phyloP scores from a whole-genome alignment of 2,113 vertebrate species.

The Thamnaconus septentrionalis region DNA sequence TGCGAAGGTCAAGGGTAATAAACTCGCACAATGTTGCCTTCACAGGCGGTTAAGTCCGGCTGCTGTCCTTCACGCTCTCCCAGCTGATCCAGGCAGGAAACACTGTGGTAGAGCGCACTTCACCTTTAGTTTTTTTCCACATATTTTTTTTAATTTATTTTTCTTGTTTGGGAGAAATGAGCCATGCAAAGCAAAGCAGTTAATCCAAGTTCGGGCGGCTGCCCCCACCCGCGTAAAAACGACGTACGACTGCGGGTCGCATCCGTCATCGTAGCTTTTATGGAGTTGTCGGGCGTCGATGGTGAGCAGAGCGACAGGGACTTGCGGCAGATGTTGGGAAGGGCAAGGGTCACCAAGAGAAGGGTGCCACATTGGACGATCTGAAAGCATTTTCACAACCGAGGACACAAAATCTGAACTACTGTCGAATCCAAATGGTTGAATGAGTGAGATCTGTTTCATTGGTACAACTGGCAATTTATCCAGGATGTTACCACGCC shows the following conservation, averaged over 20 bases:
- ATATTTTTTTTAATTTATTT: no score
- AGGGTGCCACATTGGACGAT: no score
- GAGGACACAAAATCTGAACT: no score
- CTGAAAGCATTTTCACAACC: no score
- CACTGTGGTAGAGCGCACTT: not conserved
- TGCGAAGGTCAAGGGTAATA: slow-evolving; percentile 64
- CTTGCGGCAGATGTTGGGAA: no score
- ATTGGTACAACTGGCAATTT: no score
- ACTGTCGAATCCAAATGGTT: no score
- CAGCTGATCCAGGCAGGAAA: slow-evolving; percentile 18
- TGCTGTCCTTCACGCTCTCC: slow-evolving; percentile 50
- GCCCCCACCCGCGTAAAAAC: slow-evolving; percentile 16
- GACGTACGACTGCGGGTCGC: slow-evolving; percentile 31
- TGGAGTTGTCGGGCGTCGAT: slow-evolving; percentile 24
- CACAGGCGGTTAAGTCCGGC: slow-evolving; percentile 56
- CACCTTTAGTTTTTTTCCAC: not conserved
- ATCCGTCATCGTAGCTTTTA: slow-evolving; percentile 17
- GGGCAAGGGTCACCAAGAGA: no score
- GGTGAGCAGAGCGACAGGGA: no score
- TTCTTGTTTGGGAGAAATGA: slow-evolving; percentile 23
- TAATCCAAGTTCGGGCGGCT: slow-evolving; percentile 38
- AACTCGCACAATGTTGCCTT: slow-evolving; percentile 63
- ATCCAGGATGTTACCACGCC: no score
- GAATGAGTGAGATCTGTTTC: no score
- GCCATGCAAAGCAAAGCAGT: slow-evolving; percentile 28